Base-by-base conservation (phyloP, 1,140 invertebrate species). In the Anoplophora glabripennis region DNA sequence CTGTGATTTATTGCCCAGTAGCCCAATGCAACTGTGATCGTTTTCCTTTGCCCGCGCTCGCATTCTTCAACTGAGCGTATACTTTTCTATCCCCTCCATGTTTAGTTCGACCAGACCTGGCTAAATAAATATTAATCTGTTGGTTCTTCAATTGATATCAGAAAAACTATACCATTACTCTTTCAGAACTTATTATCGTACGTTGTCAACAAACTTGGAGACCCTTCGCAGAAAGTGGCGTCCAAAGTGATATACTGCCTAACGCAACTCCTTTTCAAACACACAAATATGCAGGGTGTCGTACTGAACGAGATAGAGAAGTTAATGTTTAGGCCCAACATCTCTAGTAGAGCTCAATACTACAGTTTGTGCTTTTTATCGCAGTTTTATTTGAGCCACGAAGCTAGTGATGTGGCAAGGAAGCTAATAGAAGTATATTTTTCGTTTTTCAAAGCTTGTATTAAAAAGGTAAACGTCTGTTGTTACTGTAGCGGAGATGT, bases 181-280 rank as follows among this genome's bases (percentile, higher is more conserved):
- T 78, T 80, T 21, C 79, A 93, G 81, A 84, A 88, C 71, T 73
- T 98, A 18, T 73, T 99, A 3, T 80, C 83, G 0, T 83, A 88
- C 68, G 76, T 99, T 18, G 87, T 98, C 0, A 99, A 99, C 71
- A 99, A 99, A 79, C 79, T 99, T 11, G 96, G 96, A 38, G 96
- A 99, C 79, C 94, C 96, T 1, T 82, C 84, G 1, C 83, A 88
- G 57, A 90, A 92, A 75, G 85, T 98, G 0, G 92, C 90, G 0
- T 89, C 94, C 0, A 93, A 93, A 77, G 86, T 89, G 0, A 83
- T 93, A 36, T 90, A 92, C 76, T 87, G 92, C 65, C 78, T 99
- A n/a, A 87, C 84, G 40, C 89, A 91, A 69, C 74, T 98, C 1
- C 77, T 97, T n/a, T 80, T 85, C 44, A 83, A 88, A 61, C 94